Conservation (phyloP, 2,888 invertebrate genomes). For the Poecilus cupreus region DNA sequence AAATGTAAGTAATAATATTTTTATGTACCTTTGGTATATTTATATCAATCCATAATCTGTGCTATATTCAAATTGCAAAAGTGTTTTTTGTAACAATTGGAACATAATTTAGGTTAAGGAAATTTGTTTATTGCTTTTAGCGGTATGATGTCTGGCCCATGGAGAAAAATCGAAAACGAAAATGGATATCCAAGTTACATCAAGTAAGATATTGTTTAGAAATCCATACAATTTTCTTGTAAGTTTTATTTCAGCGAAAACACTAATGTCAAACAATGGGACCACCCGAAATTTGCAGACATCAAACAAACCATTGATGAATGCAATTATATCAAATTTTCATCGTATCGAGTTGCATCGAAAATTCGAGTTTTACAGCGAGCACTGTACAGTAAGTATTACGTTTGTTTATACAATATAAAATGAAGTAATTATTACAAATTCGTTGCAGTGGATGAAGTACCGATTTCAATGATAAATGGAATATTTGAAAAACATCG, state of each 20-base stretch:
- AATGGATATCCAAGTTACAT: constrained; percentile 78
- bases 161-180: constrained; percentile 78
- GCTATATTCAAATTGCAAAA: neutral
- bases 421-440: constrained; percentile 60
- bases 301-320: constrained; percentile 77
- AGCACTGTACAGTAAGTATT: constrained; percentile 79
- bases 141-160: constrained; percentile 66
- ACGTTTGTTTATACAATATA: neutral
- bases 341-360: constrained; percentile 84
- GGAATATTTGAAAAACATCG: constrained; percentile 84
- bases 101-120: neutral
- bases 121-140: neutral
- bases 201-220: constrained; percentile 73
- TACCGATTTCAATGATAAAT: constrained; percentile 75
- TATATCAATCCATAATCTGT: neutral
- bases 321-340: constrained; percentile 83
- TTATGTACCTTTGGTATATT: neutral
- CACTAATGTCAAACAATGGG: constrained; percentile 75
- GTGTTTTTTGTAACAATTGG: neutral
- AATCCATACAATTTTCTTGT: neutral
- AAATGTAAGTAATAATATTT: neutral
- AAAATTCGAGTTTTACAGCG: constrained; percentile 81
- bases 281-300: constrained; percentile 78
- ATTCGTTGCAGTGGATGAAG: constrained; percentile 66
- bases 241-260: constrained; percentile 72